Base-by-base conservation (phyloP, 2,797 vertebrate species). In the Tangara arthus region DNA sequence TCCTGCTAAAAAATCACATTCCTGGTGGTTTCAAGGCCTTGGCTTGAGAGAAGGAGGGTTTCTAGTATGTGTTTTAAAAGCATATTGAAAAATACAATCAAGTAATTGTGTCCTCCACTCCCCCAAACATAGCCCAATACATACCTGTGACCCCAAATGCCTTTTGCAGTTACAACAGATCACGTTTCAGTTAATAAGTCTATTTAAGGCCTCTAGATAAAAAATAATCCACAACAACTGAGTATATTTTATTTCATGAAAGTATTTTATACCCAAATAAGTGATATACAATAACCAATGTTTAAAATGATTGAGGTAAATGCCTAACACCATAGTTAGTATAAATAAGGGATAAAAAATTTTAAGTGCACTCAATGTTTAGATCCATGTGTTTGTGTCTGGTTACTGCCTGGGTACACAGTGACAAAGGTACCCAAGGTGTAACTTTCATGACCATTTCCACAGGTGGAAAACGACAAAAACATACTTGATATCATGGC, bases 301-400 rank as follows among this genome's bases (percentile, higher is more conserved):
- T 94, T 95, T 93, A 92, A 95, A 96, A 87, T 71, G 39, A 87
- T 89, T 87, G 80, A 96, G 95, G 95, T 95, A 96, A 96, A 94
- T 55, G 39, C 53, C 1, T 73, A 96, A 96, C 79, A 94, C 56
- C 73, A 55, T 5, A 55, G 6, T 96, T 97, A 94, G 90, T 97
- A 96, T 94, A 96, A 97, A 95, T 94, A 96, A 78, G 73, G 82
- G 85, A 86, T 92, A 91, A 89, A 94, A 76, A 93, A 78, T 2
- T 5, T 34, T 61, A 91, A 96, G 80, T 93, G 89, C 85, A 93
- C 91, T 94, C 93, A 56, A 39, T 12, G 22, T 86, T 93, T 46
- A 86, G 61, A 90, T 60, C 73, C 66, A 23, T 0, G 0, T 64
- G 17, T 64, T 20, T 76, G 69, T 65, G 66, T 83, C 85, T 96